These are phyloP conservation scores for Eciton burchellii DNA, from an alignment of 1,140 invertebrate species.

Conservation along the genomic window DNA sequence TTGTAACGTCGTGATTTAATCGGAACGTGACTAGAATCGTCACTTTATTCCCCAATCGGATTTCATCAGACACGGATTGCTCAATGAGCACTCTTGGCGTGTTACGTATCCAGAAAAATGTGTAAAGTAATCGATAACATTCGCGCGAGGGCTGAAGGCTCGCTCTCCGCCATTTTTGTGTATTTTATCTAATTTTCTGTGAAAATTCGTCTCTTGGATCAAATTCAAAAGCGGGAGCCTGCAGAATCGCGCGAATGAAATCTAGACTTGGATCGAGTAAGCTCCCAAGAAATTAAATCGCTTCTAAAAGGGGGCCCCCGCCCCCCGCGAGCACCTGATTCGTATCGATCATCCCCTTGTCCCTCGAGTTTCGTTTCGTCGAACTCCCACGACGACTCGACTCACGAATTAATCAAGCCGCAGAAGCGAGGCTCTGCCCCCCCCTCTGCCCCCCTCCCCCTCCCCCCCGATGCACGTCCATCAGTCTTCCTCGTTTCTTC, in stretches of 20 bases:
- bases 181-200: too few species aligned
- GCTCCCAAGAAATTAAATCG: not conserved
- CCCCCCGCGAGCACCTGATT: conserved; percentile 43
- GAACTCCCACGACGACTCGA: conserved; percentile 61
- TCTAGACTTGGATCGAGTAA: not conserved
- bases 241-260: not conserved
- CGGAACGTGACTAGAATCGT: not conserved
- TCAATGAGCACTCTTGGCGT: too few species aligned
- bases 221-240: too few species aligned
- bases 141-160: too few species aligned
- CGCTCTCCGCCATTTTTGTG: too few species aligned
- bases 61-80: not conserved
- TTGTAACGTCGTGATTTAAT: not conserved
- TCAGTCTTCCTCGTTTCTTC: conserved; percentile 57
- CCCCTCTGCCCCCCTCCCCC: conserved; percentile 29
- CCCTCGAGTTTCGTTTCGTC: conserved; percentile 8
- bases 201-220: too few species aligned
- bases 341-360: conserved; percentile 67
- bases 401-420: conserved; percentile 66
- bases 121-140: too few species aligned
- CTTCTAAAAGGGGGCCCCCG: not conserved
- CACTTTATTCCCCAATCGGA: not conserved
- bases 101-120: too few species aligned
- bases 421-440: conserved; percentile 39
- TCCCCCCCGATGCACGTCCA: conserved; percentile 15